Percentiles rank a stretch among this genome's conserved stretches.
These are phyloP conservation scores for Perognathus longimembris DNA, from an alignment of 2,113 vertebrate species.

Conservation along the genomic window DNA sequence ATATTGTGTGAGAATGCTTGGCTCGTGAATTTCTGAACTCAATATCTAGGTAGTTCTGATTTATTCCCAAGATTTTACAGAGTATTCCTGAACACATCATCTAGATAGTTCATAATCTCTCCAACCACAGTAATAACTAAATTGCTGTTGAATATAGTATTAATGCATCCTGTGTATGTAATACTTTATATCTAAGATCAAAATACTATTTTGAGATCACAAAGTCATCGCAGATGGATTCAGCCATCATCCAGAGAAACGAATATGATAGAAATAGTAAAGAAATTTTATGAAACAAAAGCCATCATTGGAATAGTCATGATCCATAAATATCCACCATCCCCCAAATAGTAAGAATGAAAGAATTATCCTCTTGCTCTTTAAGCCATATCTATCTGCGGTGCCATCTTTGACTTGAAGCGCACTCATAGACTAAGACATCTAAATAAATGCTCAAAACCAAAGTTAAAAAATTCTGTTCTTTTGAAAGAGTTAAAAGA, in stretches of 20 bases:
- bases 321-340: not conserved
- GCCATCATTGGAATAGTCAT: not conserved
- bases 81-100: not conserved
- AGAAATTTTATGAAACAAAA: conserved; percentile 3
- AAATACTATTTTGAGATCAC: not conserved
- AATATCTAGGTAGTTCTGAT: not conserved
- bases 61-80: not conserved
- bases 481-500: conserved; percentile 60
- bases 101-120: not conserved
- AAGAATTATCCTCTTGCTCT: not conserved
- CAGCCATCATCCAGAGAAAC: not conserved
- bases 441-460: conserved; percentile 10
- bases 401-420: not conserved
- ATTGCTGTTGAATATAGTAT: not conserved
- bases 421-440: not conserved
- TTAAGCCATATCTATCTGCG: not conserved
- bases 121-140: not conserved
- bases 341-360: not conserved
- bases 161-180: not conserved
- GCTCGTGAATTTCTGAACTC: not conserved
- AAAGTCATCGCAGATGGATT: not conserved
- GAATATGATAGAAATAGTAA: not conserved
- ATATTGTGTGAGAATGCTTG: not conserved
- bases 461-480: not conserved
- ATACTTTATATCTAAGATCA: conserved; percentile 22